Percentiles rank a stretch among this genome's conserved stretches.
These are phyloP conservation scores for Octodonta nipae DNA, from an alignment of 2,888 invertebrate species.

Conservation along the genomic window DNA sequence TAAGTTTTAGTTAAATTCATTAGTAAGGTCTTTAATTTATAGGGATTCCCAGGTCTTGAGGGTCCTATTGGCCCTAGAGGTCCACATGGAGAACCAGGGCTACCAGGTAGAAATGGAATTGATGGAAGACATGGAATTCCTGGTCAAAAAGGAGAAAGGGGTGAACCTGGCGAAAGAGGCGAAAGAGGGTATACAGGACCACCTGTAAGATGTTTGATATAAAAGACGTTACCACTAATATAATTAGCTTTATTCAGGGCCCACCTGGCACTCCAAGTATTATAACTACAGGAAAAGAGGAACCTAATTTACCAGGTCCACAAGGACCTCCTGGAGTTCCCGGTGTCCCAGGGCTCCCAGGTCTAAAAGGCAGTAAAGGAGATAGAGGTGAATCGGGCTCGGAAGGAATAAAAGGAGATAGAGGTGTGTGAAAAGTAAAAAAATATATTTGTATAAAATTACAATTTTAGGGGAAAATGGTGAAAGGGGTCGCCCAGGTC, in stretches of 20 bases:
- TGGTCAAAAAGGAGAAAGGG: slow-evolving; percentile 22
- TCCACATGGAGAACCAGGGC: slow-evolving; percentile 19
- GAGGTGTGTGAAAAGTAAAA: slow-evolving; percentile 6
- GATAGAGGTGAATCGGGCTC: slow-evolving; percentile 18
- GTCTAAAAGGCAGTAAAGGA: slow-evolving; percentile 11
- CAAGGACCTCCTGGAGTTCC: slow-evolving; percentile 21
- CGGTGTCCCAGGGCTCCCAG: slow-evolving; percentile 15
- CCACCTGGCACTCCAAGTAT: slow-evolving; percentile 12
- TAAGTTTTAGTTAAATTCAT: background rate
- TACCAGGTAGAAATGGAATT: slow-evolving; percentile 5
- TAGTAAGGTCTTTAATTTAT: slow-evolving; percentile 5
- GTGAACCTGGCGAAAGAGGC: slow-evolving; percentile 23
- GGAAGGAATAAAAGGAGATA: slow-evolving; percentile 21
- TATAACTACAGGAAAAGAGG: slow-evolving; percentile 2
- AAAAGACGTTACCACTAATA: slow-evolving; percentile 2
- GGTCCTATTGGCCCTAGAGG: slow-evolving; percentile 26
- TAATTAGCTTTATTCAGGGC: background rate
- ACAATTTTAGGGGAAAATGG: background rate
- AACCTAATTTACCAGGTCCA: slow-evolving; percentile 23
- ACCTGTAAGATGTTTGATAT: slow-evolving; percentile 5
- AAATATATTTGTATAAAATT: slow-evolving; percentile 3
- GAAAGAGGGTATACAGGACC: slow-evolving; percentile 12
- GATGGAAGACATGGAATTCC: slow-evolving; percentile 6
- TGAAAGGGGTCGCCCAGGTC: slow-evolving; percentile 23
- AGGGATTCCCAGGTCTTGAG: slow-evolving; percentile 12